Percentiles rank a stretch among this genome's conserved stretches.
phyloP scores from a whole-genome alignment of 92 coral and sea anemone species.

The Epizoanthus stellaris region DNA sequence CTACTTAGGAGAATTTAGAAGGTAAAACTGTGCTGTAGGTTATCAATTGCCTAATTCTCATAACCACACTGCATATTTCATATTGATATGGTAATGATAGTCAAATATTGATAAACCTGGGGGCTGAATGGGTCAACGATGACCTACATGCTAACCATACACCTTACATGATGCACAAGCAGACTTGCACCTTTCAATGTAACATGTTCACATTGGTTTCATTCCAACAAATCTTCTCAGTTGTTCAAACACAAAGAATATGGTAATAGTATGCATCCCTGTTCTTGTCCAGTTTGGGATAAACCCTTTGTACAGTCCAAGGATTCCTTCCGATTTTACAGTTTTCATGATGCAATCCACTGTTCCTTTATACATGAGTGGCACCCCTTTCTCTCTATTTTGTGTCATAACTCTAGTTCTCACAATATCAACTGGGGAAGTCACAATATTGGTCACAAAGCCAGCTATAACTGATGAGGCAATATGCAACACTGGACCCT shows the following conservation, averaged over 20 bases:
- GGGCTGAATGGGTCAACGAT: no score
- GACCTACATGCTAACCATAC: neutral
- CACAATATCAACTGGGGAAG: conserved; percentile 96
- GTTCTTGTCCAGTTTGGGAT: conserved; percentile 97
- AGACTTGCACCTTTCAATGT: neutral
- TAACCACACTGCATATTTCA: no score
- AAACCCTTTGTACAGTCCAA: conserved; percentile 96
- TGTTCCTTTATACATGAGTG: conserved; percentile 81
- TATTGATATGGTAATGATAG: no score
- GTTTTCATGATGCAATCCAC: conserved; percentile 90
- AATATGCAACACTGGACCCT: conserved; percentile 84
- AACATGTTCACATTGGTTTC: conserved; percentile 68
- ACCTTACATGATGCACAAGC: neutral
- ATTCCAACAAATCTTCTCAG: conserved; percentile 84
- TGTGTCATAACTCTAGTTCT: conserved; percentile 95
- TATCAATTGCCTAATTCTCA: no score
- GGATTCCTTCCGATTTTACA: conserved; percentile 80
- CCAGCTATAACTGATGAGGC: conserved; percentile 92
- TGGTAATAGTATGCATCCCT: conserved; percentile 95
- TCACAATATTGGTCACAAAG: conserved; percentile 83
- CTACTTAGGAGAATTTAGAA: no score
- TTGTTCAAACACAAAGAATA: conserved; percentile 96
- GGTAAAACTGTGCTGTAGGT: no score
- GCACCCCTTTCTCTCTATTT: conserved; percentile 65
- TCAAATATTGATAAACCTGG: no score